Conservation (phyloP, 2,797 vertebrate species). For the Paguma larvata region DNA sequence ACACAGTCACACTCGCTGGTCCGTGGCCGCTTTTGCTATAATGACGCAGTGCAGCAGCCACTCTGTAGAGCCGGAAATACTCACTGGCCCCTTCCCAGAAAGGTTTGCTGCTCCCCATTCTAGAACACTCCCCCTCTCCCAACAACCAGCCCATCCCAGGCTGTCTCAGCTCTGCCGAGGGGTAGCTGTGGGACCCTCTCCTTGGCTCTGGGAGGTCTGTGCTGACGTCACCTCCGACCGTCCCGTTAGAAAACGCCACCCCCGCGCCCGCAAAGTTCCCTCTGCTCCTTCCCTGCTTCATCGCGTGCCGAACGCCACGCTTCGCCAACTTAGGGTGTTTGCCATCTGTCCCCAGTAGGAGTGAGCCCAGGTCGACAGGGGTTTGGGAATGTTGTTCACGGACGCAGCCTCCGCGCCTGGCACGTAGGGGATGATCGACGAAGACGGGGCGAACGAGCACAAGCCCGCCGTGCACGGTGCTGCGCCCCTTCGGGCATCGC, state of each 20-base stretch:
- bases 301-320: accelerated
- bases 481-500: no score
- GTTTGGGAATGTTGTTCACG: not conserved
- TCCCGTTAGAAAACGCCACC: not conserved
- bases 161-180: not conserved
- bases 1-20: not conserved
- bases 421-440: not conserved
- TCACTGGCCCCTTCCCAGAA: not conserved
- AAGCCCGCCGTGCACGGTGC: accelerated
- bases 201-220: not conserved
- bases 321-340: accelerated
- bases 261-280: no score
- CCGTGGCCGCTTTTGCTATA: not conserved
- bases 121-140: not conserved
- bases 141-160: not conserved
- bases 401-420: not conserved
- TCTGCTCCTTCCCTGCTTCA: not conserved
- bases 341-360: not conserved
- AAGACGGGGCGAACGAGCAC: not conserved
- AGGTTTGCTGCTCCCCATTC: not conserved
- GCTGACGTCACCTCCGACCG: not conserved
- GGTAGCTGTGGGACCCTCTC: not conserved
- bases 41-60: not conserved
- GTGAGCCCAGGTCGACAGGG: not conserved
- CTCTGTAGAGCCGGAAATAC: not conserved